A percentile compares a stretch with the other conserved stretches of the same genome.
These are phyloP conservation scores for Zaprionus ornatus DNA, from an alignment of 1,140 invertebrate genomes.

Conservation along the genomic window DNA sequence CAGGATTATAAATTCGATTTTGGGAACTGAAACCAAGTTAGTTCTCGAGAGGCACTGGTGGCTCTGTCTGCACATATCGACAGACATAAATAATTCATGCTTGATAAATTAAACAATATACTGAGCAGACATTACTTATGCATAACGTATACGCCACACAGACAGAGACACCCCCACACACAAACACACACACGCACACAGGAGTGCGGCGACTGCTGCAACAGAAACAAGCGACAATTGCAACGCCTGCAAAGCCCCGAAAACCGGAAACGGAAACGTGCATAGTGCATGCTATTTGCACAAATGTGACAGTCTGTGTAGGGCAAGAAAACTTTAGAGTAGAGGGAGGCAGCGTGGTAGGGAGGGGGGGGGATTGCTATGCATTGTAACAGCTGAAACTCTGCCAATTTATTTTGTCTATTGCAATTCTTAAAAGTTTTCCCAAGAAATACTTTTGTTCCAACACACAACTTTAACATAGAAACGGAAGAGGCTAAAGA, in stretches of 20 bases:
- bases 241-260: conserved; percentile 73
- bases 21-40: conserved; percentile 16
- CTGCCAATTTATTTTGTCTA: conserved; percentile 17
- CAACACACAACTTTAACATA: neutral
- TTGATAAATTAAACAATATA: conserved; percentile 83
- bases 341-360: neutral
- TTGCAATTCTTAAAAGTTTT: conserved; percentile 8
- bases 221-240: conserved; percentile 72
- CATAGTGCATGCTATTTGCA: conserved; percentile 78
- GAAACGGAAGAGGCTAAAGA: neutral
- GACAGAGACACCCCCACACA: conserved; percentile 26
- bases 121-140: conserved; percentile 77
- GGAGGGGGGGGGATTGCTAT: neutral
- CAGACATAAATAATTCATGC: conserved; percentile 78
- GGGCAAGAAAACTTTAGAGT: conserved; percentile 5
- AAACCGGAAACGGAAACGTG: conserved; percentile 76
- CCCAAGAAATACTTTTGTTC: conserved; percentile 8
- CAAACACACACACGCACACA: conserved; percentile 58
- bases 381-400: conserved; percentile 30
- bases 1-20: conserved; percentile 56
- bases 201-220: conserved; percentile 4
- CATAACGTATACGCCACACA: conserved; percentile 75
- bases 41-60: conserved; percentile 38
- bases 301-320: conserved; percentile 54
- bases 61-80: conserved; percentile 51